Evolutionary conservation across 2,113 vertebrate genomes (phyloP).

Genomic region (Elgaria multicarinata): DNA sequence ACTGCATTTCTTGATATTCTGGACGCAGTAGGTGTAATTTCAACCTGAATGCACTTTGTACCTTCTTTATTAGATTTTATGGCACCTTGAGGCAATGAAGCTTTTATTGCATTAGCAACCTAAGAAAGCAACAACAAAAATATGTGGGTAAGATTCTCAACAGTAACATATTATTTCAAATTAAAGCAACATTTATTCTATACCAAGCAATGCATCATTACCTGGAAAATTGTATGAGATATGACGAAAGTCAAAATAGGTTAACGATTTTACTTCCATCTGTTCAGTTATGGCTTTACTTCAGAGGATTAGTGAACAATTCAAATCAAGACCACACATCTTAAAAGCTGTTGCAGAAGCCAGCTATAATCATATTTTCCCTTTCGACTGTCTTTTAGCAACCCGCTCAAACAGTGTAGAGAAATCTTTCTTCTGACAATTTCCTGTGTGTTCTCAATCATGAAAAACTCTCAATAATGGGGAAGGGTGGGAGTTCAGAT

Average conservation of each 20-base stretch:
- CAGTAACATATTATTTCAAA: slow-evolving; percentile 32
- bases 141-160: slow-evolving; percentile 26
- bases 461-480: background rate
- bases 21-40: slow-evolving; percentile 95
- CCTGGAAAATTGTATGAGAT: background rate
- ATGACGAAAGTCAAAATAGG: background rate
- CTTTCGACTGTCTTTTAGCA: background rate
- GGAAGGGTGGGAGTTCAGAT: background rate
- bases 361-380: background rate
- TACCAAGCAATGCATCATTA: background rate
- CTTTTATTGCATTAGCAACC: slow-evolving; percentile 98
- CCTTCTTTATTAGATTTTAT: slow-evolving; percentile 95
- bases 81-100: slow-evolving; percentile 88
- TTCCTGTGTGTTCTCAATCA: background rate
- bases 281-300: background rate
- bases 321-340: background rate
- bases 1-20: slow-evolving; percentile 98
- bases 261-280: background rate
- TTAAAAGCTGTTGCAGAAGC: background rate
- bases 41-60: slow-evolving; percentile 94
- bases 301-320: background rate
- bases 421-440: background rate
- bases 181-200: slow-evolving; percentile 17
- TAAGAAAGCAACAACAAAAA: slow-evolving; percentile 66
- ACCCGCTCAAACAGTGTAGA: background rate